Evolutionary conservation across 2,888 invertebrate species (phyloP), one percentile per base, ranked within the genome.

Genomic region (Luperina testacea): DNA sequence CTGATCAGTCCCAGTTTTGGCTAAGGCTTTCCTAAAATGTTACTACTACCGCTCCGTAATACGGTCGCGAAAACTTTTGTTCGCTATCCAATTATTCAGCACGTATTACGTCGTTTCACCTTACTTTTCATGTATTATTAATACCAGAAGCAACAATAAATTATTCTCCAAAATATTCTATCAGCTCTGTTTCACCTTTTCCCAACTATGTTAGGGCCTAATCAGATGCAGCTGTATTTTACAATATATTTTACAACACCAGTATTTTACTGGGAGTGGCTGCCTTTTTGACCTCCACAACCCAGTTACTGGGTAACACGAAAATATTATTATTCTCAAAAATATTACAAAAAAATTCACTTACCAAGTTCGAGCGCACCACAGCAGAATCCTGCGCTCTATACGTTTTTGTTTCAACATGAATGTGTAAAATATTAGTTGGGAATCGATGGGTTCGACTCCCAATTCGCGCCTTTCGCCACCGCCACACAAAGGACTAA

Each of bases 401-500:
- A 88, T 90, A 90, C 90, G 92, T 93, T 94, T 93, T 93, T 93
- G 92, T 92, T 92, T 91, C 89, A 86, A 90, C 91, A 91, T 89
- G 92, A 93, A 94, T 92, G 93, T 93, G 93, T 93, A 91, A 94
- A 94, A 93, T 94, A 94, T 94, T 93, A 93, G 93, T 93, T 91
- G 85, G 88, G 85, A 93, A 94, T 94, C 92, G 92, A 93, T 92
- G 88, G 89, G 90, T 88, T 90, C 83, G 91, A 82, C 81, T 85
- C 85, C 87, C 90, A 85, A 85, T 88, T 81, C 81, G 85, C 82
- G 87, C 83, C 88, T 86, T 82, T 84, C 76, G 76, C 83, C 69
- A 83, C 72, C 76, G 20, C 69, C 63, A 71, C 82, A 90, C 85
- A 87, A 89, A 77, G 81, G 70, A 80, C 76, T 42, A 77, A 69